These are phyloP conservation scores for Lasaia peninsularis DNA, from an alignment of 1,140 invertebrate species.

Conservation along the genomic window DNA sequence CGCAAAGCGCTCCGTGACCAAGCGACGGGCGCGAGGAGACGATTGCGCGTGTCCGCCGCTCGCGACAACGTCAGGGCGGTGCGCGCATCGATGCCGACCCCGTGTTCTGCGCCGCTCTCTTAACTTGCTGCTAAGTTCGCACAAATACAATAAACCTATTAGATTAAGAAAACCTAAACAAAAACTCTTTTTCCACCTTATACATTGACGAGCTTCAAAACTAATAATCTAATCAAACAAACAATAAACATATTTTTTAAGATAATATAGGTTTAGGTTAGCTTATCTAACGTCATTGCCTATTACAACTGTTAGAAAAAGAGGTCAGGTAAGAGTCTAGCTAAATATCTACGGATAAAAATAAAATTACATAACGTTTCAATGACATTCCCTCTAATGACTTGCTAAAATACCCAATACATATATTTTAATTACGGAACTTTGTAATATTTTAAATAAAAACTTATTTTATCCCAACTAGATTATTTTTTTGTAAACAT, in stretches of 20 bases:
- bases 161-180: constrained; percentile 38
- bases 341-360: no score
- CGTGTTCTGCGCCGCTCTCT: constrained; percentile 33
- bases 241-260: background rate
- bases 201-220: background rate
- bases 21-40: constrained; percentile 35
- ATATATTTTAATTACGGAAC: no score
- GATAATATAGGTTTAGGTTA: background rate
- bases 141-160: constrained; percentile 46
- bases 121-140: constrained; percentile 48
- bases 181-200: background rate
- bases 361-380: no score
- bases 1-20: constrained; percentile 41
- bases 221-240: background rate
- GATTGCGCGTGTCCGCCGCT: constrained; percentile 50
- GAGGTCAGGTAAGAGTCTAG: background rate
- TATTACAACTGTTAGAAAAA: background rate
- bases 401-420: no score
- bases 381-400: no score
- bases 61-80: constrained; percentile 60
- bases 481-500: no score
- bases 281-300: background rate
- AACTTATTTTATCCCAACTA: no score
- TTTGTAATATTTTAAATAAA: no score
- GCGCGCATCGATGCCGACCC: constrained; percentile 63